Conservation (phyloP, 2,113 vertebrate genomes). For the Myocastor coypus region DNA sequence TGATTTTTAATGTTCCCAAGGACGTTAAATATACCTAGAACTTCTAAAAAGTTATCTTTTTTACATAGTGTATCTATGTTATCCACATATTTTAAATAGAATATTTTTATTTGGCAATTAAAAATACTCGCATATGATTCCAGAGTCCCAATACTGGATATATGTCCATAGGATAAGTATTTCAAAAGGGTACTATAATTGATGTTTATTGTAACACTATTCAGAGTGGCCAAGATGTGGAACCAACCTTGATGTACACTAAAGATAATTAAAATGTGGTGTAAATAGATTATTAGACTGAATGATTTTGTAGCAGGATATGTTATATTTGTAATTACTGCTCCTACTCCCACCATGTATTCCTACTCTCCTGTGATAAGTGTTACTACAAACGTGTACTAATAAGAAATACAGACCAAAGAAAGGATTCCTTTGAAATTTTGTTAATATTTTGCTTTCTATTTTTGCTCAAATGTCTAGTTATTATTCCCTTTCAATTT, state of each 20-base stretch:
- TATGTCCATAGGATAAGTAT: neutral
- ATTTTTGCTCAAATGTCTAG: constrained; percentile 15
- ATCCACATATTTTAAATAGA: constrained; percentile 48
- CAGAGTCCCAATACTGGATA: neutral
- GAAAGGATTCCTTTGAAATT: neutral
- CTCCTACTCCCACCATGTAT: too few relatives aligned
- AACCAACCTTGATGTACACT: neutral
- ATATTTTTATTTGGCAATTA: constrained; percentile 39
- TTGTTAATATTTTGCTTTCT: neutral
- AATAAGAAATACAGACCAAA: neutral
- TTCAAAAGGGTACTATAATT: neutral
- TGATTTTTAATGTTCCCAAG: neutral
- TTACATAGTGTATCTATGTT: neutral
- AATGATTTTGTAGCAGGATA: neutral
- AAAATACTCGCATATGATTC: constrained; percentile 35
- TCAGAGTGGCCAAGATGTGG: neutral
- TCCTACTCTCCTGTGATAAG: neutral
- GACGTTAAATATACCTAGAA: constrained; percentile 21
- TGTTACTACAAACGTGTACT: neutral
- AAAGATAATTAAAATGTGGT: neutral
- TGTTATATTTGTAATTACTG: neutral
- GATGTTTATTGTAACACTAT: neutral
- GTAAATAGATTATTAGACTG: neutral
- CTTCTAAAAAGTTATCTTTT: neutral
- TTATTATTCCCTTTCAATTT: constrained; percentile 54